Conservation (phyloP, 2,888 invertebrate genomes). For the Calameuta pallipes region DNA sequence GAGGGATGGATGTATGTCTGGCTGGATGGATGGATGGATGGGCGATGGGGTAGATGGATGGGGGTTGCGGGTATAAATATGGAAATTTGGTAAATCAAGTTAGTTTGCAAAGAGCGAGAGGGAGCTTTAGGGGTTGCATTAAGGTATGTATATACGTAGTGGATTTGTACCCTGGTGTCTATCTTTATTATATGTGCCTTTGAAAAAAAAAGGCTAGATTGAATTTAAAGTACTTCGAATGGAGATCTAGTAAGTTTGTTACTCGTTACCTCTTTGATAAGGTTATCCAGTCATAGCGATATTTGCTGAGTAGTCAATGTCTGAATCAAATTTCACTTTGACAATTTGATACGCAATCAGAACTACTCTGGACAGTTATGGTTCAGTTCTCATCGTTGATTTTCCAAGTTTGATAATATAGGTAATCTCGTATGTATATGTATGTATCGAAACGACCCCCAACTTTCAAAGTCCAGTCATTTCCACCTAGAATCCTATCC, state of each 20-base stretch:
- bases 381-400: not conserved
- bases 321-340: not conserved
- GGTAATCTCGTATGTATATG: not conserved
- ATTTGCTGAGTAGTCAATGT: not conserved
- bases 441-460: not conserved
- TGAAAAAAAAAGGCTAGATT: not conserved
- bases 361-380: not conserved
- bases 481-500: not conserved
- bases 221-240: not conserved
- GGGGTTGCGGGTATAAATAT: slow-evolving; percentile 49
- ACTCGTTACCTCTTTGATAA: not conserved
- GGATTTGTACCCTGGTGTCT: not conserved
- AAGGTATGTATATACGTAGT: not conserved
- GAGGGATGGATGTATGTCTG: not conserved
- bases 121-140: not conserved
- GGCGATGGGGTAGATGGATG: slow-evolving; percentile 1
- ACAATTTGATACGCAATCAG: not conserved
- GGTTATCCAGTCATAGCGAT: not conserved
- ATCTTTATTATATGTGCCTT: not conserved
- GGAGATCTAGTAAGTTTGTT: not conserved
- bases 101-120: slow-evolving; percentile 24
- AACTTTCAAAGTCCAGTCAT: not conserved
- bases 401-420: not conserved
- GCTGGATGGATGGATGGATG: slow-evolving; percentile 3
- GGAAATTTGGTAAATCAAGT: slow-evolving; percentile 55